Conservation (phyloP, 2,113 vertebrate species). For the Oxyruncus cristatus region DNA sequence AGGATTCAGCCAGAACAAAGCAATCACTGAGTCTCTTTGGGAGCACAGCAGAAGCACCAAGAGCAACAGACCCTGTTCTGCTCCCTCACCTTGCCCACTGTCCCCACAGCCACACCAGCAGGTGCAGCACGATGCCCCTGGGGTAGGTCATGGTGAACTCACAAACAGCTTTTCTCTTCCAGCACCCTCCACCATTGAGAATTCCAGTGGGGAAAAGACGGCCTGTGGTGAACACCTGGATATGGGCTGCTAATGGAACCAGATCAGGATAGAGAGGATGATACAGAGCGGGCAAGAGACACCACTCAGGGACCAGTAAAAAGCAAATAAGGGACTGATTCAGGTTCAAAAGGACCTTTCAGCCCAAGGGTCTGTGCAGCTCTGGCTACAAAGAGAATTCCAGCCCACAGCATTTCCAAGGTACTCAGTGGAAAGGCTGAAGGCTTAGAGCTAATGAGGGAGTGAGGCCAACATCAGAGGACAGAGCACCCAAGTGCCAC, state of each 20-base stretch:
- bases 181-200: background rate
- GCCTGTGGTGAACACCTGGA: background rate
- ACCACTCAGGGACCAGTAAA: rapidly evolving
- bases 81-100: background rate
- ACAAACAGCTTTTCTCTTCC: background rate
- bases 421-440: background rate
- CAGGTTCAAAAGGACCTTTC: background rate
- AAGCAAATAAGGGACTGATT: background rate
- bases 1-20: background rate
- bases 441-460: background rate
- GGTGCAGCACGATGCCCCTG: rapidly evolving
- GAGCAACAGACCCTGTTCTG: background rate
- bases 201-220: rapidly evolving
- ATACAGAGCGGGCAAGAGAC: rapidly evolving
- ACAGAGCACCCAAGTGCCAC: background rate
- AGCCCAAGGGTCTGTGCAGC: background rate
- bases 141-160: background rate
- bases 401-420: background rate
- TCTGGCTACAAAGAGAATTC: background rate
- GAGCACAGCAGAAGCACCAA: rapidly evolving
- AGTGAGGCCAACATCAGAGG: background rate
- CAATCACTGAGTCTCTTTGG: background rate
- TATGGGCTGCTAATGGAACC: rapidly evolving
- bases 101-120: background rate
- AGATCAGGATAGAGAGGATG: background rate